A percentile compares a stretch with the other conserved stretches of the same genome.
Evolutionary conservation across 2,113 vertebrate genomes (phyloP).

Genomic region (Tor tambroides): DNA sequence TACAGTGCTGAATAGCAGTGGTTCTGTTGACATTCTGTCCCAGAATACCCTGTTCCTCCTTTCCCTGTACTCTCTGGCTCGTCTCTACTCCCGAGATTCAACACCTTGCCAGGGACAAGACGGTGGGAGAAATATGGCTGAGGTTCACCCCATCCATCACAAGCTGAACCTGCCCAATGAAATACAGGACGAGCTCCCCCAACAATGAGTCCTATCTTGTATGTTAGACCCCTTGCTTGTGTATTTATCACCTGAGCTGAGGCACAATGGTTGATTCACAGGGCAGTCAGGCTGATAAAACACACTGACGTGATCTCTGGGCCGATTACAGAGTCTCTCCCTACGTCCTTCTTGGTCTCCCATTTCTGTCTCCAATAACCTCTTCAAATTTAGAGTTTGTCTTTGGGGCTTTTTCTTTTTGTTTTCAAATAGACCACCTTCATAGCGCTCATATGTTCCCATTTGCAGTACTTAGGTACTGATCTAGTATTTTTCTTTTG

Average conservation of each 20-base stretch:
- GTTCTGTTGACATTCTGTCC: not conserved
- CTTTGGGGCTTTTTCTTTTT: constrained; percentile 49
- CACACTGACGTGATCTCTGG: constrained; percentile 70
- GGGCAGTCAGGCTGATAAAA: constrained; percentile 70
- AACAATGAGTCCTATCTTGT: constrained; percentile 76
- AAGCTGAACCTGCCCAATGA: constrained; percentile 66
- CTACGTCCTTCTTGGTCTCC: constrained; percentile 23
- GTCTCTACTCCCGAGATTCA: constrained; percentile 58
- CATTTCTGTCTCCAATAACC: constrained; percentile 41
- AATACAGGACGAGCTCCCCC: constrained; percentile 70
- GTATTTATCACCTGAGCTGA: constrained; percentile 77
- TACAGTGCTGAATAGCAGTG: not conserved
- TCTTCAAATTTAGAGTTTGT: constrained; percentile 45
- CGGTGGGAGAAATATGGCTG: constrained; percentile 74
- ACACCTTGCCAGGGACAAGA: constrained; percentile 67
- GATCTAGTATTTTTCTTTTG: not conserved
- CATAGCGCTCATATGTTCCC: constrained; percentile 13
- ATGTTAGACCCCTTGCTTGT: constrained; percentile 73
- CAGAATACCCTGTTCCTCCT: constrained; percentile 25
- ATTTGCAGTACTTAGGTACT: not conserved
- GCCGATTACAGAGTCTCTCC: constrained; percentile 56
- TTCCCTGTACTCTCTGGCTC: constrained; percentile 57
- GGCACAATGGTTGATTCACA: constrained; percentile 75
- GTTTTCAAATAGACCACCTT: constrained; percentile 34
- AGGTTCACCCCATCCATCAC: constrained; percentile 74